phyloP scores from a whole-genome alignment of 2,113 vertebrate genomes.

The Tiliqua scincoides region DNA sequence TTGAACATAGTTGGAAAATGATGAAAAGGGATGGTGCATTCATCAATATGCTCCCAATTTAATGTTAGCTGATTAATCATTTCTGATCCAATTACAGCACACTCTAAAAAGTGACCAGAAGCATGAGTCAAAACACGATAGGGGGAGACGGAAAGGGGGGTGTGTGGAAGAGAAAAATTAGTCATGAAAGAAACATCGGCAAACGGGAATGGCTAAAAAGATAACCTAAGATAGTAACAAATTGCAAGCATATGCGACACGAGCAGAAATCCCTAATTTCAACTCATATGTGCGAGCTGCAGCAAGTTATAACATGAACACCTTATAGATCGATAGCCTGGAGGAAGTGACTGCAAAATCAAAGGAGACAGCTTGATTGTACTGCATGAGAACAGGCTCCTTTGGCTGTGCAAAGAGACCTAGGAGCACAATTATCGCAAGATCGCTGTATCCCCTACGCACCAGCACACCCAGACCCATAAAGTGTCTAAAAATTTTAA shows the following conservation, averaged over 20 bases:
- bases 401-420: slow-evolving; percentile 31
- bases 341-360: slow-evolving; percentile 50
- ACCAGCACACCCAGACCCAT: too few species aligned
- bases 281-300: neutral
- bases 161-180: slow-evolving; percentile 39
- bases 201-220: slow-evolving; percentile 50
- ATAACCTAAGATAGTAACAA: slow-evolving; percentile 52
- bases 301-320: neutral
- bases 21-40: slow-evolving; percentile 63
- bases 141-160: too few species aligned
- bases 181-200: slow-evolving; percentile 52
- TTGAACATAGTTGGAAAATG: slow-evolving; percentile 48
- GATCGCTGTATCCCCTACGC: neutral
- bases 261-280: slow-evolving; percentile 48
- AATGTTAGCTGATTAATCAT: slow-evolving; percentile 65
- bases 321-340: slow-evolving; percentile 56
- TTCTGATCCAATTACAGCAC: slow-evolving; percentile 41
- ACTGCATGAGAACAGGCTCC: slow-evolving; percentile 16
- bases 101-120: slow-evolving; percentile 52
- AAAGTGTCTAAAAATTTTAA: too few species aligned
- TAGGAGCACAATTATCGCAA: slow-evolving; percentile 1
- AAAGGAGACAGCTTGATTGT: slow-evolving; percentile 42
- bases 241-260: slow-evolving; percentile 53
- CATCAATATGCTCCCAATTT: slow-evolving; percentile 62
- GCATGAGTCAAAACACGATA: slow-evolving; percentile 39